Conservation (phyloP, 2,888 invertebrate genomes). For the Pilophorus perplexus region DNA sequence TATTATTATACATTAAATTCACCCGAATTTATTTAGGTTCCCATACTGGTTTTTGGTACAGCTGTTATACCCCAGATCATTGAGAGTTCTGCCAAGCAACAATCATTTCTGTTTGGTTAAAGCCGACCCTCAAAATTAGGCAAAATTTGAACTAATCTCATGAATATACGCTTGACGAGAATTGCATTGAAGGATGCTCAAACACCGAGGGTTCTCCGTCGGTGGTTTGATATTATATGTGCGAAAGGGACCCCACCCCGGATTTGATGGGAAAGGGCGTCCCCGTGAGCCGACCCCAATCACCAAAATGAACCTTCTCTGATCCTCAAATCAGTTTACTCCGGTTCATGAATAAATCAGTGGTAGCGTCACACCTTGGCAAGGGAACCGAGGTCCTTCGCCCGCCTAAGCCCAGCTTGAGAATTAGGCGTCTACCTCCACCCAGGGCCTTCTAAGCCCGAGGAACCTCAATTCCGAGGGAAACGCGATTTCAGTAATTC, state of each 20-base stretch:
- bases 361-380: conserved; percentile 12
- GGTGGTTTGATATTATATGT: conserved; percentile 9
- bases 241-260: background rate
- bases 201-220: background rate
- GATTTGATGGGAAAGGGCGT: conserved; percentile 1
- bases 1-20: no score
- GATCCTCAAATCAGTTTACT: conserved; percentile 27
- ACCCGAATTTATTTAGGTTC: no score
- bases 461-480: conserved; percentile 9
- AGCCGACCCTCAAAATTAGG: no score
- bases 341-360: conserved; percentile 25
- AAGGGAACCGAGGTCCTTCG: background rate
- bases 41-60: no score
- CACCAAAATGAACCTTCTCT: conserved; percentile 27
- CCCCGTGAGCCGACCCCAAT: conserved; percentile 11
- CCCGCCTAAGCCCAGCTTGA: conserved; percentile 16
- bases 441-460: background rate
- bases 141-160: no score
- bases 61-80: no score
- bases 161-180: background rate
- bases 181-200: background rate
- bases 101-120: no score
- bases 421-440: conserved; percentile 22
- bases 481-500: conserved; percentile 23
- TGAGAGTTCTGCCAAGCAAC: no score